A percentile compares a stretch with the other conserved stretches of the same genome.
Evolutionary conservation across 2,113 vertebrate genomes (phyloP).

Genomic region (Potamarius usumacintae): DNA sequence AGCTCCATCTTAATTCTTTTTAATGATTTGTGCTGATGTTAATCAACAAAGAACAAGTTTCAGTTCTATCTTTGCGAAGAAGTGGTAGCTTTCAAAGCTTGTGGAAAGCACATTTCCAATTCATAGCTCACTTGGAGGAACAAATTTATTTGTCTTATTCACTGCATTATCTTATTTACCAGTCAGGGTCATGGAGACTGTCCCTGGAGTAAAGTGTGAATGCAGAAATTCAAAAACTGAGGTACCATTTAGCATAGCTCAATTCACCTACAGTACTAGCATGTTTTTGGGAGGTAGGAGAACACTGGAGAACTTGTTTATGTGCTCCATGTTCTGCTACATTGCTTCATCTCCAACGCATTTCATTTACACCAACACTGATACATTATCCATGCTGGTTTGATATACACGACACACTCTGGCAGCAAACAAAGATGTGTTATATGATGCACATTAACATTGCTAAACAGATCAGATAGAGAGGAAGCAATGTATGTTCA

Average conservation of each 20-base stretch:
- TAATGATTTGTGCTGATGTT: slow-evolving; percentile 7
- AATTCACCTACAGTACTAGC: not conserved
- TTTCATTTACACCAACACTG: not conserved
- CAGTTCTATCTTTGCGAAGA: not conserved
- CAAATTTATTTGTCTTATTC: not conserved
- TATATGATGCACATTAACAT: not conserved
- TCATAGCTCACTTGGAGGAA: not conserved
- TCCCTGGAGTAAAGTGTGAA: not conserved
- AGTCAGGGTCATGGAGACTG: not conserved
- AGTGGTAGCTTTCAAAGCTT: not conserved
- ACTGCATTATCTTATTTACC: not conserved
- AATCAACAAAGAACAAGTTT: not conserved
- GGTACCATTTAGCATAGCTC: not conserved
- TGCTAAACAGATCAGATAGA: not conserved
- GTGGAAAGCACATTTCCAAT: not conserved
- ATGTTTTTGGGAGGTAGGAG: not conserved
- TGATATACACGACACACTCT: not conserved
- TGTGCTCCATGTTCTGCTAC: not conserved
- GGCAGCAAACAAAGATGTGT: not conserved
- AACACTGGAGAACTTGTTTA: not conserved
- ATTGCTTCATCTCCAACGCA: not conserved
- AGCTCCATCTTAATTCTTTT: slow-evolving; percentile 15
- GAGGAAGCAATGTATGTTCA: not conserved
- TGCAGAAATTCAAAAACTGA: not conserved
- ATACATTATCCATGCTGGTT: not conserved